Evolutionary conservation across 2,797 vertebrate species (phyloP).

Genomic region (Danionella dracula): DNA sequence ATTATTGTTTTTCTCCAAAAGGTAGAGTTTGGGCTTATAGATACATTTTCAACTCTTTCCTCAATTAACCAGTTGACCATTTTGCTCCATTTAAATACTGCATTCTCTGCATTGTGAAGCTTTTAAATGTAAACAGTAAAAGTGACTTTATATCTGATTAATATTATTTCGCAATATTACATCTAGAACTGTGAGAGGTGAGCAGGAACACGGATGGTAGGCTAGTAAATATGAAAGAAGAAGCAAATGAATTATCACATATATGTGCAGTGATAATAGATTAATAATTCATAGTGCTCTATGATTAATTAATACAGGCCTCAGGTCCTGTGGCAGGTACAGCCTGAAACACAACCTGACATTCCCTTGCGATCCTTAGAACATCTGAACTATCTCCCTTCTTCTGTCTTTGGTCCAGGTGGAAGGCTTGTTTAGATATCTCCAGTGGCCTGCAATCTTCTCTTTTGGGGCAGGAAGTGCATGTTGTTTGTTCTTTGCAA

Average conservation of each 20-base stretch:
- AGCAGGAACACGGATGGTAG: constrained; percentile 58
- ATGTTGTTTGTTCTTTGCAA: neutral
- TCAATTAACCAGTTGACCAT: no score
- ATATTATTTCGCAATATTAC: no score
- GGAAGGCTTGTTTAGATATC: constrained; percentile 36
- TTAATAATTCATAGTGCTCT: constrained; percentile 75
- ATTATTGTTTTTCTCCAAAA: no score
- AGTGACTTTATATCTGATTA: no score
- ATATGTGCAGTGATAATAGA: constrained; percentile 67
- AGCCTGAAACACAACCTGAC: constrained; percentile 63
- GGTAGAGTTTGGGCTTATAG: no score
- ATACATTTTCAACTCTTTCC: no score
- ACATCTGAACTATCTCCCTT: constrained; percentile 45
- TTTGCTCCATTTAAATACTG: no score
- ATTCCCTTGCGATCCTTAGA: constrained; percentile 63
- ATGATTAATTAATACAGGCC: constrained; percentile 79
- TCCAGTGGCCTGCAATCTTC: constrained; percentile 28
- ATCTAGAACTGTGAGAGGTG: constrained; percentile 56
- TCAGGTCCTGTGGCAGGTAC: constrained; percentile 71
- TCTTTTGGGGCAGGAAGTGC: constrained; percentile 35
- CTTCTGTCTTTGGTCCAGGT: constrained; percentile 38
- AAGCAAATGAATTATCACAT: constrained; percentile 59
- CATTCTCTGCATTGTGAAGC: no score
- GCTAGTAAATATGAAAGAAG: constrained; percentile 49
- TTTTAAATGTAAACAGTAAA: no score